Conservation (phyloP, 1,140 invertebrate species). For the Musca domestica region DNA sequence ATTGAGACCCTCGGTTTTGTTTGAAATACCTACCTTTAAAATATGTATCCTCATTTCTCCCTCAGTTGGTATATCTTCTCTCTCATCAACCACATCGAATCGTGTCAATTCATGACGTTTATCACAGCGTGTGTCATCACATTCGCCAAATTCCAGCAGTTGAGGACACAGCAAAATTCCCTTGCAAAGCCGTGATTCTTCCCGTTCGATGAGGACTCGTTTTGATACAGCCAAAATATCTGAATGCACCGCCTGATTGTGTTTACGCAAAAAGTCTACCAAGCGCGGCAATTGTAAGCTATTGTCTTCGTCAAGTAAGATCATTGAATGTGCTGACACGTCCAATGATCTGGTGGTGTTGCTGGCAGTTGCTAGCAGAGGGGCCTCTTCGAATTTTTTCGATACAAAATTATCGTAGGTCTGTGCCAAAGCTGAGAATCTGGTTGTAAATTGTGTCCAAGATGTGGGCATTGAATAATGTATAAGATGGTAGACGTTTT, state of each 20-base stretch:
- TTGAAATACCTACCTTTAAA: constrained; percentile 20
- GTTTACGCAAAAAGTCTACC: constrained; percentile 27
- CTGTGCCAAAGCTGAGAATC: constrained; percentile 22
- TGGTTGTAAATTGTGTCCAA: constrained; percentile 24
- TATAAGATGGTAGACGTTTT: constrained; percentile 26
- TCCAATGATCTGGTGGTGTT: neutral
- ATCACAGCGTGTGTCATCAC: constrained; percentile 25
- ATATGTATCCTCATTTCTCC: constrained; percentile 25
- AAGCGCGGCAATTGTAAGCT: constrained; percentile 25
- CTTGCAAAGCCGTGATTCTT: constrained; percentile 10
- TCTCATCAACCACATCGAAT: constrained; percentile 17
- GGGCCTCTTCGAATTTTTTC: constrained; percentile 1
- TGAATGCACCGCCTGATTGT: constrained; percentile 24
- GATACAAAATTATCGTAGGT: constrained; percentile 23
- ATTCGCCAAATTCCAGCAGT: constrained; percentile 26
- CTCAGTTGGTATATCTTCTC: constrained; percentile 2
- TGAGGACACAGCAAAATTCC: constrained; percentile 19
- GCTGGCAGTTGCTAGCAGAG: neutral
- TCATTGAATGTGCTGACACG: constrained; percentile 13
- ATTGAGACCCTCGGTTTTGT: neutral
- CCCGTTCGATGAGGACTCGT: neutral
- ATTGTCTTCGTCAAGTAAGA: constrained; percentile 28
- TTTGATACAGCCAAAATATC: constrained; percentile 25
- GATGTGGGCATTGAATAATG: constrained; percentile 28
- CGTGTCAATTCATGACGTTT: constrained; percentile 25